A percentile compares a stretch with the other conserved stretches of the same genome.
phyloP scores from a whole-genome alignment of 1,140 invertebrate genomes.

The Solen grandis region DNA sequence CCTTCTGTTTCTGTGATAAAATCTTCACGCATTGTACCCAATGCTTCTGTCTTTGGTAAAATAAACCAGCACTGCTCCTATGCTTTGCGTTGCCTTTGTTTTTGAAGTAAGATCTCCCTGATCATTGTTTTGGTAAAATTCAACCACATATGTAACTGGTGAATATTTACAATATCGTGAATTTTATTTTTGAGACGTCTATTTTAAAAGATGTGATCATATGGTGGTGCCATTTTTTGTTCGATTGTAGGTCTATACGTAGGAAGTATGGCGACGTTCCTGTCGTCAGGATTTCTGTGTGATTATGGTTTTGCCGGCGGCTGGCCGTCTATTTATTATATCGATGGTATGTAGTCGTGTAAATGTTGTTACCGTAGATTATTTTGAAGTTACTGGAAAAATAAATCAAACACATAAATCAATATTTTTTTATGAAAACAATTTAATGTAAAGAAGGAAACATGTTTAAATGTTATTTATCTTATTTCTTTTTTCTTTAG shows the following conservation, averaged over 20 bases:
- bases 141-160: too few species aligned
- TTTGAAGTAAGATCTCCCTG: background rate
- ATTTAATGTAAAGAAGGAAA: too few species aligned
- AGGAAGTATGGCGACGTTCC: constrained; percentile 77
- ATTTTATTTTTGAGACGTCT: too few species aligned
- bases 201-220: too few species aligned
- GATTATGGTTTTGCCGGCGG: constrained; percentile 84
- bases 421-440: background rate
- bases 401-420: background rate
- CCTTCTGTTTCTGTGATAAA: background rate
- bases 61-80: background rate
- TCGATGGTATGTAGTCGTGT: constrained; percentile 85
- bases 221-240: too few species aligned
- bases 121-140: too few species aligned
- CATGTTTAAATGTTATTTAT: too few species aligned
- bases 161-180: too few species aligned
- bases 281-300: constrained; percentile 76
- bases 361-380: background rate
- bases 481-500: too few species aligned
- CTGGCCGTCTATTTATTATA: constrained; percentile 94
- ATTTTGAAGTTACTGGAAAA: background rate
- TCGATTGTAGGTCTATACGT: constrained; percentile 69
- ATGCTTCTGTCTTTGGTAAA: background rate
- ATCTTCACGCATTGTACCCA: background rate
- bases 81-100: background rate